Base-by-base conservation (phyloP, 92 coral and sea anemone genomes). In the Porites rus region DNA sequence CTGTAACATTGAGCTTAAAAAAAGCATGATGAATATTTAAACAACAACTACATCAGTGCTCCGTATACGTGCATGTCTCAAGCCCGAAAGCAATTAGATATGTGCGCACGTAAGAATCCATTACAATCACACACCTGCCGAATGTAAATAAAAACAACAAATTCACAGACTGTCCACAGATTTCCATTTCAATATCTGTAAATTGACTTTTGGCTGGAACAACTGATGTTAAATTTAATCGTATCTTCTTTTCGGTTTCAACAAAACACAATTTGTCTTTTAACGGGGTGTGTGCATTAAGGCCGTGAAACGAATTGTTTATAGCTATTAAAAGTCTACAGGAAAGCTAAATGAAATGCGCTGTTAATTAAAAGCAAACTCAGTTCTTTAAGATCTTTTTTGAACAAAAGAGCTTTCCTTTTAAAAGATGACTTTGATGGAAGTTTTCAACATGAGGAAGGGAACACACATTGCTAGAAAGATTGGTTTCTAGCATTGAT, bases 31-130 rank as follows among this genome's bases (percentile, higher is more conserved):
- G 77, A 73, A 73, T 73, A 73, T 73, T 73, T 43, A 78, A 64
- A 12, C 72, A 46, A 65, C 61, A 21, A 61, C 25, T 2, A 69
- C 60, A 18, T 20, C 75, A 51, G 24, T 14, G n/a, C 62, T 20
- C 51, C 56, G 84, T 3, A 17, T n/a, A 79, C 84, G 74, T 69
- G 86, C 65, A 38, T 38, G 46, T 38, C 86, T 69, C 76, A n/a
- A n/a, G n/a, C 75, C 61, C 62, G 28, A 83, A 62, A 70, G 73
- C 80, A 73, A 83, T 83, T 83, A 73, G 19, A 61, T 9, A 72
- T 61, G 74, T 61, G 80, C 17, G 80, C 72, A 72, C 73, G 87
- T 73, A 61, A 72, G 62, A 46, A n/a, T 58, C 78, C n/a, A 71
- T 82, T 73, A 72, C 43, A 8, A 14, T 12, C 52, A 20, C 56